Evolutionary conservation across 2,797 vertebrate species (phyloP).

Genomic region (Acanthurus leucopareius): DNA sequence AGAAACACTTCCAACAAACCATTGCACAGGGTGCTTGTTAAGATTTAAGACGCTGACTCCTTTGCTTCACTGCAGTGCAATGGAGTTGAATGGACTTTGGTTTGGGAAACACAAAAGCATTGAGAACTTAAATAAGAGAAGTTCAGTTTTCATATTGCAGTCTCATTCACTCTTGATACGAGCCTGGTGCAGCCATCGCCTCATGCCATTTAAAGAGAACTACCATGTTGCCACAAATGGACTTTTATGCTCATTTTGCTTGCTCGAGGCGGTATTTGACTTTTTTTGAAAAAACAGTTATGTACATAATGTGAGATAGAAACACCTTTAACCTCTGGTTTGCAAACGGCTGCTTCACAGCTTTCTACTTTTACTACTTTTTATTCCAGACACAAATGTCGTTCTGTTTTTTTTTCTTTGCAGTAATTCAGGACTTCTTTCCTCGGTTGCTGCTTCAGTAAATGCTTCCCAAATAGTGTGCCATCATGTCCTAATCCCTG

Average conservation of each 20-base stretch:
- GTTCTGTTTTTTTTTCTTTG: background rate
- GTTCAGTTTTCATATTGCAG: background rate
- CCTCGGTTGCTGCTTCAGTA: conserved; percentile 7
- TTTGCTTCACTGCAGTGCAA: too few species aligned
- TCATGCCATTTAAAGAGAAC: background rate
- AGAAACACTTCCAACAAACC: background rate
- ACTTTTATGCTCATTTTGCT: too few species aligned
- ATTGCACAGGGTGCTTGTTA: background rate
- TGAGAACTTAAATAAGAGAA: background rate
- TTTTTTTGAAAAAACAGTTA: too few species aligned
- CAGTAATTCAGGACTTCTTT: background rate
- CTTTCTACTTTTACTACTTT: too few species aligned
- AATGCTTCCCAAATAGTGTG: background rate
- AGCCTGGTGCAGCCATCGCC: too few species aligned
- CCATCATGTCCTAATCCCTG: conserved; percentile 11
- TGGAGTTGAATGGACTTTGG: background rate
- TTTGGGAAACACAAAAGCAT: background rate
- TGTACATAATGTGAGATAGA: too few species aligned
- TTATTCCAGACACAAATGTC: too few species aligned
- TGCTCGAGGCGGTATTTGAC: too few species aligned
- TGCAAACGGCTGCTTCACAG: too few species aligned
- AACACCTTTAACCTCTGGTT: too few species aligned
- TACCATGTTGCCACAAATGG: too few species aligned
- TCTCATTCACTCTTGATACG: background rate
- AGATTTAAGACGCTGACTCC: background rate